A percentile compares a stretch with the other conserved stretches of the same genome.
Conservation (phyloP, 2,797 vertebrate genomes). For the Enteromius paludinosus region DNA sequence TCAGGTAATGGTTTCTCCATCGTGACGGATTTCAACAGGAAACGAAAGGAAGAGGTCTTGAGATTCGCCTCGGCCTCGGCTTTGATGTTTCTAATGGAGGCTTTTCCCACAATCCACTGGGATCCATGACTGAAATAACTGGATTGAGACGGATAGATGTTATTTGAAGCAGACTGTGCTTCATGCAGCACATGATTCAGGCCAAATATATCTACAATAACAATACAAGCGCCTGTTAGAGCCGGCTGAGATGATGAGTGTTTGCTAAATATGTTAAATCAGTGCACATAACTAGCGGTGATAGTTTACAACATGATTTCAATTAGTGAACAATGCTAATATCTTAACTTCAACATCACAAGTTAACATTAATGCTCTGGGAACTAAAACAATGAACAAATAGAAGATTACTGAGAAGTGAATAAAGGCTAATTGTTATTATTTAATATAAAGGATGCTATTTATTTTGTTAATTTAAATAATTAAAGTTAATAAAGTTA, state of each 20-base stretch:
- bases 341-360: too few species aligned
- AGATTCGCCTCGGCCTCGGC: slow-evolving; percentile 18
- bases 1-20: too few species aligned
- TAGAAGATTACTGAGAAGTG: too few species aligned
- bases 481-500: too few species aligned
- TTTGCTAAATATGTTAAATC: background rate
- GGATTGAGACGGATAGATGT: background rate
- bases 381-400: too few species aligned
- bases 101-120: background rate
- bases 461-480: too few species aligned
- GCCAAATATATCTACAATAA: background rate
- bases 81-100: slow-evolving; percentile 45
- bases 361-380: too few species aligned
- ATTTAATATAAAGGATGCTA: too few species aligned
- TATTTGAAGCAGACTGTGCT: background rate
- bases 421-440: too few species aligned
- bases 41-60: background rate
- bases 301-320: too few species aligned
- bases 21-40: slow-evolving; percentile 23
- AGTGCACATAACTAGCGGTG: too few species aligned
- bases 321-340: too few species aligned
- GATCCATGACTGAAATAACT: slow-evolving; percentile 1
- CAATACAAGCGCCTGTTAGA: background rate
- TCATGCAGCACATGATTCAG: background rate
- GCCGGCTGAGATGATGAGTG: background rate